A percentile compares a stretch with the other conserved stretches of the same genome.
Conservation (phyloP, 1,140 invertebrate species). For the Zaprionus vittiger region DNA sequence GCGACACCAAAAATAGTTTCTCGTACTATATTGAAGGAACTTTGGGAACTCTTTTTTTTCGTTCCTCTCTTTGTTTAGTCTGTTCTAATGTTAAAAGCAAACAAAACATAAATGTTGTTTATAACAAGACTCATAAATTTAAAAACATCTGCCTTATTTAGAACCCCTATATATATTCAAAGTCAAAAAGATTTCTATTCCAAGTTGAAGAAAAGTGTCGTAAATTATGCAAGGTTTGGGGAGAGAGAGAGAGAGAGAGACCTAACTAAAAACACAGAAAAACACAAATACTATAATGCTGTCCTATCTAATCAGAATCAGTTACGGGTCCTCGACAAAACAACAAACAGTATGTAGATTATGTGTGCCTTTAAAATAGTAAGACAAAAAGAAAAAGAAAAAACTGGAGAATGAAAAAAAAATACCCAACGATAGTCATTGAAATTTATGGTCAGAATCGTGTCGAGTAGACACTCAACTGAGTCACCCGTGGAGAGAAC, state of each 20-base stretch:
- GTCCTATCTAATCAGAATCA: slow-evolving; percentile 67
- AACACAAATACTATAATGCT: slow-evolving; percentile 26
- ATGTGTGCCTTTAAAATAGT: slow-evolving; percentile 5
- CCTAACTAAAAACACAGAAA: slow-evolving; percentile 31
- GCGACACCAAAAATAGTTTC: too few species aligned
- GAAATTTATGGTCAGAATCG: slow-evolving; percentile 40
- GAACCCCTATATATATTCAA: slow-evolving; percentile 4
- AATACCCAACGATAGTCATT: slow-evolving; percentile 25
- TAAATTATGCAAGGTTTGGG: slow-evolving; percentile 74
- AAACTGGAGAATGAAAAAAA: slow-evolving; percentile 22
- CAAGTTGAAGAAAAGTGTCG: slow-evolving; percentile 35
- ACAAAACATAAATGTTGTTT: slow-evolving; percentile 13
- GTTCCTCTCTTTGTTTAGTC: neutral
- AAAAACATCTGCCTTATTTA: slow-evolving; percentile 27
- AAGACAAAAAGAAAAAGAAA: slow-evolving; percentile 20
- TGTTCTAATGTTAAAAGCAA: neutral
- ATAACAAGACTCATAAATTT: slow-evolving; percentile 2
- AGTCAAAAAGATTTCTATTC: slow-evolving; percentile 20
- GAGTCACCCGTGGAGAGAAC: slow-evolving; percentile 41
- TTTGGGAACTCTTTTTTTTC: neutral
- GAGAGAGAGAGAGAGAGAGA: neutral
- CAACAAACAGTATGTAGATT: slow-evolving; percentile 18
- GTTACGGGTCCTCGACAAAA: slow-evolving; percentile 13
- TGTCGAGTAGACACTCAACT: neutral
- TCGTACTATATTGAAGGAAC: neutral